Conservation (phyloP, 30 jellyfish, hydroid and myxozoan species). For the Morbakka virulenta region DNA sequence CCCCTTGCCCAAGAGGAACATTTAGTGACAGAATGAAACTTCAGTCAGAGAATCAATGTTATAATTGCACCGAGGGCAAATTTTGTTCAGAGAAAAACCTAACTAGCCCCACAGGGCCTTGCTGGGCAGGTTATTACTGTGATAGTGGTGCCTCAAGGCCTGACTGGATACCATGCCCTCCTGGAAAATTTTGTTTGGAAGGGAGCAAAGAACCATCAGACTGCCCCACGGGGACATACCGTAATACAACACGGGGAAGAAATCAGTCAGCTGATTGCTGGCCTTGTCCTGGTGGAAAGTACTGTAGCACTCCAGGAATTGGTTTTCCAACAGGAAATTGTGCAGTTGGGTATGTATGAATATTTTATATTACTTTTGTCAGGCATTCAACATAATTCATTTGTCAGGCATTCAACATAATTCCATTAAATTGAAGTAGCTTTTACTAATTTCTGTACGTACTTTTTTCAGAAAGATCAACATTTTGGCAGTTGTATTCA, state of each 20-base stretch:
- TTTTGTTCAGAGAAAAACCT: conserved; percentile 75
- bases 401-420: too few relatives aligned
- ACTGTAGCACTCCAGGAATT: conserved; percentile 83
- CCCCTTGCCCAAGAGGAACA: conserved; percentile 96
- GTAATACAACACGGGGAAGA: conserved; percentile 87
- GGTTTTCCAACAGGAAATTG: conserved; percentile 88
- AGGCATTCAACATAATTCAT: too few relatives aligned
- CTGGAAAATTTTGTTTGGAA: conserved; percentile 71
- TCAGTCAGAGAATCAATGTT: conserved; percentile 71
- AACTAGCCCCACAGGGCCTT: conserved; percentile 78
- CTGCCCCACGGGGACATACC: conserved; percentile 87
- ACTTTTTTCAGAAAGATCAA: too few relatives aligned
- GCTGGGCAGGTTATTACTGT: conserved; percentile 99
- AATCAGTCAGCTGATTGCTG: conserved; percentile 70
- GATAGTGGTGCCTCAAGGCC: conserved; percentile 78
- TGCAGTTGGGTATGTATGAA: conserved; percentile 81
- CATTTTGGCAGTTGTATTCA: too few relatives aligned
- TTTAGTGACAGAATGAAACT: conserved; percentile 68
- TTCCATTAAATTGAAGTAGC: too few relatives aligned
- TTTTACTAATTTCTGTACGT: too few relatives aligned
- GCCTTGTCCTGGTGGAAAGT: conserved; percentile 94
- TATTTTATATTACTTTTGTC: too few relatives aligned
- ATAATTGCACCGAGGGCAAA: conserved; percentile 85
- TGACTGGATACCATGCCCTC: conserved; percentile 82
- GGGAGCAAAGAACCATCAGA: conserved; percentile 55